Evolutionary conservation across 2,113 vertebrate species (phyloP).

Genomic region (Kobus ellipsiprymnus): DNA sequence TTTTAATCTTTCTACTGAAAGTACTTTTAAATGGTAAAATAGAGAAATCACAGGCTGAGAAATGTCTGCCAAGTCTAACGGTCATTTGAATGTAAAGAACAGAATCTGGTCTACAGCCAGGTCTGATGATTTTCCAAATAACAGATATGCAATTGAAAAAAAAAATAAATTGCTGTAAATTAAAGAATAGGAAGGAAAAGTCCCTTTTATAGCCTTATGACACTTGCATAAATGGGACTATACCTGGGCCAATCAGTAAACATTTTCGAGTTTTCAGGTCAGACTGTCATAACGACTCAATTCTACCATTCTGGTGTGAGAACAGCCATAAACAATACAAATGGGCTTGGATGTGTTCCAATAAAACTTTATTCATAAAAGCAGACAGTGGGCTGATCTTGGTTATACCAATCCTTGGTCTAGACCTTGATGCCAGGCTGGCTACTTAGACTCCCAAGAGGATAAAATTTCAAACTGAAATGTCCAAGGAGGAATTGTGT

Average conservation of each 20-base stretch:
- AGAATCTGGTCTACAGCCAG: background rate
- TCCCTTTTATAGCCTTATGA: background rate
- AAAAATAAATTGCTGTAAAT: background rate
- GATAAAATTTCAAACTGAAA: background rate
- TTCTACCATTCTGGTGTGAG: background rate
- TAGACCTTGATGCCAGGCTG: background rate
- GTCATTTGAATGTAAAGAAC: constrained; percentile 6
- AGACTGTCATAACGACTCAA: background rate
- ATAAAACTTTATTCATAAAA: background rate
- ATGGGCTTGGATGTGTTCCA: background rate
- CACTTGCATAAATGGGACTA: background rate
- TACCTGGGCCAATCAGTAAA: background rate
- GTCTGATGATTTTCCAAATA: constrained; percentile 25
- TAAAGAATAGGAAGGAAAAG: background rate
- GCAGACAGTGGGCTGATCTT: background rate
- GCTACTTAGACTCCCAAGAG: background rate
- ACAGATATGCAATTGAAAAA: background rate
- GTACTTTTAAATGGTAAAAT: constrained; percentile 11
- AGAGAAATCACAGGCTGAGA: background rate
- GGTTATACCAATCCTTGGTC: background rate
- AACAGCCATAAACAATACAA: background rate
- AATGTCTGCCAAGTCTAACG: background rate
- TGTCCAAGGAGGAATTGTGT: background rate
- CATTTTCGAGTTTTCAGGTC: background rate
- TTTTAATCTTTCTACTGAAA: background rate